Conservation (phyloP, 2,797 vertebrate genomes). For the Brotogeris chrysoptera region DNA sequence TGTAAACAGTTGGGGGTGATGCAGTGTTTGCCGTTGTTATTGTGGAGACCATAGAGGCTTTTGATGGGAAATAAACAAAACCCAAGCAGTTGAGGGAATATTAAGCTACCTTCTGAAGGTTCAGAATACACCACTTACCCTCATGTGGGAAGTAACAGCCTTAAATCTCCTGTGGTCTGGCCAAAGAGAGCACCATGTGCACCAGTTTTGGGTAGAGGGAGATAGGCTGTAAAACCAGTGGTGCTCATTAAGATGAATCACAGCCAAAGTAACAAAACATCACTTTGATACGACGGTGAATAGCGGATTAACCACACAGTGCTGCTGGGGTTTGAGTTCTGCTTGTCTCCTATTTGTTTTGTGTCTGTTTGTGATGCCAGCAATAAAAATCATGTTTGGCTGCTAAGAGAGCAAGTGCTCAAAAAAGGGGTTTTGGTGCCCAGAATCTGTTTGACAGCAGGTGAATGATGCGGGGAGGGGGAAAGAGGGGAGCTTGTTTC, state of each 20-base stretch:
- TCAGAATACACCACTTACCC: background rate
- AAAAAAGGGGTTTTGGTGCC: background rate
- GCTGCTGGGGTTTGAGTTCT: background rate
- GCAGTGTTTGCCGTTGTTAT: background rate
- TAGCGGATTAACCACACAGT: constrained; percentile 14
- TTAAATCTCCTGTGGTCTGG: background rate
- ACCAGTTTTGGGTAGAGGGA: background rate
- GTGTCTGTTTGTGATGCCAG: background rate
- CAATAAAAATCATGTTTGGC: constrained; percentile 11
- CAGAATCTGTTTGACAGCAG: background rate
- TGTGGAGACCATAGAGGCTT: background rate
- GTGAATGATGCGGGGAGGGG: background rate
- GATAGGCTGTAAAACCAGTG: background rate
- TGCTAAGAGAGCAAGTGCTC: background rate
- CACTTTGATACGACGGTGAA: background rate
- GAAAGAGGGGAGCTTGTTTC: background rate
- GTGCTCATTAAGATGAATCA: background rate
- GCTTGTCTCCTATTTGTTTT: background rate
- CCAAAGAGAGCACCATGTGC: rapidly evolving
- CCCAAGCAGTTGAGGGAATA: background rate
- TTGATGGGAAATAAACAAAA: background rate
- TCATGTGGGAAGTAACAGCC: background rate
- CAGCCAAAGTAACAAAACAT: constrained; percentile 6
- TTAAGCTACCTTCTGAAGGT: background rate
- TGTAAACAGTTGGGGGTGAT: background rate